Evolutionary conservation across 2,797 vertebrate species (phyloP).

Genomic region (Podarcis siculus): DNA sequence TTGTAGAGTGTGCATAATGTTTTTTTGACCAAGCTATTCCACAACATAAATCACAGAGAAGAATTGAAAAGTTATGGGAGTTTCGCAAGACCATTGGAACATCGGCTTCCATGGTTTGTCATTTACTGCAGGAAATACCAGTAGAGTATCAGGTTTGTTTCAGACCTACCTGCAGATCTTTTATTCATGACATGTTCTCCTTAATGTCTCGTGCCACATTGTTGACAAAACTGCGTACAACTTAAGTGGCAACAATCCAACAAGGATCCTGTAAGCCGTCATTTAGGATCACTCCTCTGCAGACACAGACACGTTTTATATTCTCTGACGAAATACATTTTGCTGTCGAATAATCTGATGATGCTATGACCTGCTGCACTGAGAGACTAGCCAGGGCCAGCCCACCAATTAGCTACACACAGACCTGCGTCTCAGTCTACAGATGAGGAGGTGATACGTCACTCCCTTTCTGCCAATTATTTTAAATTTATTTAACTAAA

Average conservation of each 20-base stretch:
- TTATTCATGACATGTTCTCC: background rate
- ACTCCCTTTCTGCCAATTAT: no score
- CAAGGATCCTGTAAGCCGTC: background rate
- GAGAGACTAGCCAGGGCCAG: background rate
- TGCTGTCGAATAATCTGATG: background rate
- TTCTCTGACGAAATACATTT: background rate
- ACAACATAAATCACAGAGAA: background rate
- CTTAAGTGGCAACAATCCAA: background rate
- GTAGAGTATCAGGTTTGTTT: background rate
- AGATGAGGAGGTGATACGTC: no score
- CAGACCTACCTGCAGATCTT: background rate
- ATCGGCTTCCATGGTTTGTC: background rate
- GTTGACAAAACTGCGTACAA: background rate
- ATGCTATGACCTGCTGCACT: background rate
- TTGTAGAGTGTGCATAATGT: background rate
- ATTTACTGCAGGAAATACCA: background rate
- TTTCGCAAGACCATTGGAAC: background rate
- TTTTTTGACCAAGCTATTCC: background rate
- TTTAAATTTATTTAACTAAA: no score
- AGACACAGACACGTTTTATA: background rate
- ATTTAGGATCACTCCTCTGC: background rate
- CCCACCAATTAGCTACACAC: no score
- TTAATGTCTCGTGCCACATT: background rate
- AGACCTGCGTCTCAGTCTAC: no score
- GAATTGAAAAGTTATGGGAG: background rate